These are phyloP conservation scores for Caenorhabditis elegans DNA, from an alignment of 1,140 invertebrate genomes.

Conservation along the genomic window WBcel235 BX284605.5:19727501-19728000, in stretches of 20 bases:
- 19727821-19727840: conserved; percentile 35
- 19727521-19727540: conserved; percentile 52
- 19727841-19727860: too few relatives aligned
- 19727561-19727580: conserved; percentile 49
- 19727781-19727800: conserved; percentile 57
- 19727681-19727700: too few relatives aligned
- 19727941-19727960: too few relatives aligned
- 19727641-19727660: conserved; percentile 54
- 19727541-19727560: conserved; percentile 51
- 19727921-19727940: too few relatives aligned
- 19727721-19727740: conserved; percentile 59
- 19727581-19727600: conserved; percentile 57
- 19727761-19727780: conserved; percentile 60
- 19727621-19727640: conserved; percentile 56
- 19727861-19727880: too few relatives aligned
- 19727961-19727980: too few relatives aligned
- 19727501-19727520: conserved; percentile 52
- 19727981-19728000: too few relatives aligned
- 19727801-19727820: conserved; percentile 47
- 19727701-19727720: conserved; percentile 41
- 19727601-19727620: conserved; percentile 60
- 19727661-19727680: neutral
- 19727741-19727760: conserved; percentile 62
- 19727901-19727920: too few relatives aligned
- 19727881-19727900: too few relatives aligned